Evolutionary conservation across 2,888 invertebrate genomes (phyloP), one percentile per base, ranked within the genome.

Genomic region (Leptothorax acervorum): DNA sequence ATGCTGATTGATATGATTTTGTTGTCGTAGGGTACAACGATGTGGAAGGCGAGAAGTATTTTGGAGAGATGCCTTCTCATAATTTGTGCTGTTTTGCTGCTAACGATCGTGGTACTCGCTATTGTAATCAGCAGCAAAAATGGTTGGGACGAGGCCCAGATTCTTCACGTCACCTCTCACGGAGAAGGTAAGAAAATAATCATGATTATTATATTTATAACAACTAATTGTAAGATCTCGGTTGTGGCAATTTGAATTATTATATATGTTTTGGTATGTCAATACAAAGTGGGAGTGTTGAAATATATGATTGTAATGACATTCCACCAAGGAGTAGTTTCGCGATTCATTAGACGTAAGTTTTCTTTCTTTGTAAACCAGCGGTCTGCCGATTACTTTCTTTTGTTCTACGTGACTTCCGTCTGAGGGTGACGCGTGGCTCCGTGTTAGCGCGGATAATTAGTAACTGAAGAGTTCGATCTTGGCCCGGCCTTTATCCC

Each of bases 31-130:
- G 97, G 97, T 11, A 96, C 97, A 31, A 97, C 97, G 82, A 95
- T 97, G 93, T 98, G 98, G 98, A 96, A 97, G 88, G 96, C 97
- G 73, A 96, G 98, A 35, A 97, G 96, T 68, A 96, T 96, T 85
- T 93, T 97, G 89, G 98, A 98, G 94, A 96, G 97, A 94, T 96
- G 96, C 79, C 95, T 98, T 31, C 95, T 97, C 70, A 95, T 97
- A 48, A 92, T 96, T 4, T 95, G 96, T 15, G 95, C 95, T 0
- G 95, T 96, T 0, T 93, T 97, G 18, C 93, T 97, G 63, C 94
- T 96, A 85, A 95, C 97, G 73, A 95, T 96, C 0, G 95, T 97
- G 45, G 95, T 97, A 4, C 93, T 97, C 75, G 96, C 96, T 6
- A 95, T 96, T n/a, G 93, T 97, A 23, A 95, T 97, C 23, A 95